Base-by-base conservation (phyloP, 2,888 invertebrate species). In the Bombylius major region DNA sequence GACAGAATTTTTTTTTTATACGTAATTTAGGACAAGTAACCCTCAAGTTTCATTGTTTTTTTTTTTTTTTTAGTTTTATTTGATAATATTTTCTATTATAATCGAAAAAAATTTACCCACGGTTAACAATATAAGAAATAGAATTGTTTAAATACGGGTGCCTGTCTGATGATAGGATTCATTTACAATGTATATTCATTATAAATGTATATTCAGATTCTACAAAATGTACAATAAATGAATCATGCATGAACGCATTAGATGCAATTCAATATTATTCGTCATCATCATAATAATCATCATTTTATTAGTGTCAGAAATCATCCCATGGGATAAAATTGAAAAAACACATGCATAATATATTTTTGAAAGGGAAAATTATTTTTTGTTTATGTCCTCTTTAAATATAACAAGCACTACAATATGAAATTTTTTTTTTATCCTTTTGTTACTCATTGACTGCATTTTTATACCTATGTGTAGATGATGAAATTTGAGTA, bases 311-410 rank as follows among this genome's bases (percentile, higher is more conserved):
- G 58, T 58, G 58, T 55, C 53, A 55, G 23, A 55, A 55, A 58
- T 58, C 58, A 58, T 58, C 58, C 55, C 58, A 55, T 55, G 58
- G 58, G 58, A 58, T 58, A 51, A 58, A 58, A 42, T 36, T 42
- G 39, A 42, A 42, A 23, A 23, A 23, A 23, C 23, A 23, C 23
- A 23, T 23, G 23, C 23, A 23, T 23, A 23, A 23, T 23, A 23
- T n/a, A n/a, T n/a, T n/a, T 23, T 23, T 23, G 8, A 36, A 36
- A 36, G 34, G 34, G 34, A 36, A 36, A 36, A 36, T 36, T 36
- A 7, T 23, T 23, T 23, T 23, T 23, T 23, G 23, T 23, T 23
- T 23, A 23, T 23, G 23, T 23, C 23, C 23, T 23, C 23, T 23
- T 23, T 23, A 23, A 23, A 23, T 23, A 23, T 23, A 23, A 23